Conservation (phyloP, 2,888 invertebrate species). For the Petrolisthes manimaculis region DNA sequence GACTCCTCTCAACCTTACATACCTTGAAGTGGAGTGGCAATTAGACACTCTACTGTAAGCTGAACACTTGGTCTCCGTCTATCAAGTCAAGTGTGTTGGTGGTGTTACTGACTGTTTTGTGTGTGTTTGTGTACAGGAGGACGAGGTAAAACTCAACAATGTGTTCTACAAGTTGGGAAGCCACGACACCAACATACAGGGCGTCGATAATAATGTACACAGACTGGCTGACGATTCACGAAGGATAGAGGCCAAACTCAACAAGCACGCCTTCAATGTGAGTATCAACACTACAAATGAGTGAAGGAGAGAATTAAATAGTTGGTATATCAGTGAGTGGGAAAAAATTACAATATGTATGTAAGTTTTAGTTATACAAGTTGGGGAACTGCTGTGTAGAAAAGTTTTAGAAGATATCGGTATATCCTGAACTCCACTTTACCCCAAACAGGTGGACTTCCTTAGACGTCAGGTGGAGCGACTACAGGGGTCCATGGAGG, state of each 20-base stretch:
- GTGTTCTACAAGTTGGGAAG: constrained; percentile 65
- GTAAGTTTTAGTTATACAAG: too few species aligned
- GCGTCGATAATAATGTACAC: constrained; percentile 26
- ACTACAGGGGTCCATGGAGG: constrained; percentile 29
- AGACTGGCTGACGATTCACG: constrained; percentile 26
- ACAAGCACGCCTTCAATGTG: constrained; percentile 63
- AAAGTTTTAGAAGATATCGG: not conserved
- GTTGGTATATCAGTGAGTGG: too few species aligned
- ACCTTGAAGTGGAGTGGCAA: not conserved
- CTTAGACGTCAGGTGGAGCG: constrained; percentile 41
- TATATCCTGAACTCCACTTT: not conserved
- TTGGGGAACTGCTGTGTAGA: not conserved
- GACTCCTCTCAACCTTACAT: not conserved
- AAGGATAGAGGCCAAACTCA: constrained; percentile 59
- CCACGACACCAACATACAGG: constrained; percentile 61
- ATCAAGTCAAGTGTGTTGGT: not conserved
- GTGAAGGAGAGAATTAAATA: not conserved
- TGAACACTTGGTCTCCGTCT: not conserved
- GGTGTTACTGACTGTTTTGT: not conserved
- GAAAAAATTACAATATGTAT: too few species aligned
- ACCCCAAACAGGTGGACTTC: constrained; percentile 53
- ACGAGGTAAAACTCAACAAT: constrained; percentile 65
- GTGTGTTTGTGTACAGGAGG: constrained; percentile 42
- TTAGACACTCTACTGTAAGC: not conserved
- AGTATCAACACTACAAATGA: not conserved